Base-by-base conservation (phyloP, 2,888 invertebrate species). In the Listrodromus nycthemerus region DNA sequence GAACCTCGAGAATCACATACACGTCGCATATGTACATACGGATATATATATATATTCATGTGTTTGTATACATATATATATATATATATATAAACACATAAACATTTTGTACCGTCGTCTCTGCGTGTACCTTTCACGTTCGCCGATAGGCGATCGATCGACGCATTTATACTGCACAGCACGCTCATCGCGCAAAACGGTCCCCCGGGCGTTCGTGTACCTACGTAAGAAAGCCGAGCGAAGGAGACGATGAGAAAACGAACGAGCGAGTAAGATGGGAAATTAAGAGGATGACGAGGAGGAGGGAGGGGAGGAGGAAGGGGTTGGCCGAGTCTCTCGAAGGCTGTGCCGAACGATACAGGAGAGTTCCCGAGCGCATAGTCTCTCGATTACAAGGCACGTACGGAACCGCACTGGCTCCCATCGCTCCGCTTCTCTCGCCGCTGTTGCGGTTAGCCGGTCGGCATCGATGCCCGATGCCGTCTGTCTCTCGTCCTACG, bases 361-460 rank as follows among this genome's bases (percentile, higher is more conserved):
- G 30, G 74, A 65, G 65, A 75, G 50, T 67, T 61, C 41, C 48
- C 21, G 65, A 70, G 37, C 70, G 66, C 67, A 37, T 61, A 67
- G 85, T 82, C 88, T 90, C 89, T 88, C 85, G 89, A 89, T 92
- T 90, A 90, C 90, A 87, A 90, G 87, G 90, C 91, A 92, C 91
- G 91, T 91, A 91, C 89, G 83, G 16, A 61, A 86, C 77, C 85
- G 78, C 67, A 76, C 82, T 84, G 85, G 88, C 89, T 90, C 87
- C 85, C 88, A 89, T 87, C 88, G 88, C 87, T 87, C 87, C 88
- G 86, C 83, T 77, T 77, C 61, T 61, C 77, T 27, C 71, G 73
- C 16, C 69, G 80, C 84, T 48, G 74, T 79, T 78, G 71, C 61
- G 27, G 83, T 73, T 74, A 80, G 13, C 48, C 19, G 67, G 48